These are phyloP conservation scores for Gortyna flavago DNA, from an alignment of 2,888 invertebrate species.

Conservation along the genomic window DNA sequence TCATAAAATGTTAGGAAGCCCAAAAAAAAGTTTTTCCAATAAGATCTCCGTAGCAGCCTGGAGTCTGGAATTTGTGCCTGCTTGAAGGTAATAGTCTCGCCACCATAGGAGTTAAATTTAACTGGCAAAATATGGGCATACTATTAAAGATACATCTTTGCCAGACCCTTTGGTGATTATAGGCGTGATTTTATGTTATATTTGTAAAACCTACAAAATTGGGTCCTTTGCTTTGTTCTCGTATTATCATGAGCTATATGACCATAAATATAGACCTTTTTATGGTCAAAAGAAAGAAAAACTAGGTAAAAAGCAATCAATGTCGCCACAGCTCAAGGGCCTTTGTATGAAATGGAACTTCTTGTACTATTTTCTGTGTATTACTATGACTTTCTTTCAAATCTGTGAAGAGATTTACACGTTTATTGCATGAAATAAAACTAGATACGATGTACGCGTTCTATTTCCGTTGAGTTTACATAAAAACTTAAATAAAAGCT, in stretches of 20 bases:
- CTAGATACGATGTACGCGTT: conserved; percentile 40
- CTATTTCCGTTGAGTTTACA: conserved; percentile 31
- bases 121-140: too few species aligned
- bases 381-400: conserved; percentile 59
- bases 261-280: not conserved
- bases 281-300: too few species aligned
- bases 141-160: too few species aligned
- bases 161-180: too few species aligned
- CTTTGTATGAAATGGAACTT: not conserved
- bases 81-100: not conserved
- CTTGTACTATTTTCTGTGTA: not conserved
- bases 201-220: not conserved
- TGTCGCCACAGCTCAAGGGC: too few species aligned
- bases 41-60: not conserved
- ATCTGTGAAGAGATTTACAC: conserved; percentile 58
- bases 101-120: too few species aligned
- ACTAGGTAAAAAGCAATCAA: too few species aligned
- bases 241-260: not conserved
- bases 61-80: not conserved
- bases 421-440: conserved; percentile 64
- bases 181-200: too few species aligned
- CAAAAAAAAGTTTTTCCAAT: not conserved
- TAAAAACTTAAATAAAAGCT: conserved; percentile 5
- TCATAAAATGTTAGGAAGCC: too few species aligned
- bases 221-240: not conserved